Evolutionary conservation across 2,888 invertebrate species (phyloP), one percentile per base, ranked within the genome.

Genomic region (Papilio demoleus): DNA sequence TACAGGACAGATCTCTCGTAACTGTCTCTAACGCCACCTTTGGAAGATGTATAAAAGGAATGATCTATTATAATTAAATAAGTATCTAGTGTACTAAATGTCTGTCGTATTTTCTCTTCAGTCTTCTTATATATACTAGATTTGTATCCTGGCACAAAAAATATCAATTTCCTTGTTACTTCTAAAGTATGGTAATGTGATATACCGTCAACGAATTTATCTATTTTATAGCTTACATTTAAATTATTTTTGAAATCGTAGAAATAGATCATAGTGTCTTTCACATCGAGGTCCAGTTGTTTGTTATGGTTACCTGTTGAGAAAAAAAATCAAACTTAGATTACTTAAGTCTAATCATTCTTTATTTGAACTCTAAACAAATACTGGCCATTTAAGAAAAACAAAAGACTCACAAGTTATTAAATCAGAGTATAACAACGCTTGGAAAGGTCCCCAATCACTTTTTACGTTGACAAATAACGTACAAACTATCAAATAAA

Each of bases 51-150:
- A 24, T 71, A 71, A 1, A 36, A 17, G 0, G 69, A 69, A 67
- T 71, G 71, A 34, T 71, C 71, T 12, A 71, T 47, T 17, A 71
- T 68, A 38, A 67, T 70, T n/a, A 71, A 19, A 45, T 71, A 70
- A 24, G 65, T 61, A n/a, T 71, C 61, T n/a, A 67, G 47, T 24
- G 61, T 42, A 11, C 67, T 59, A 22, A 70, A 68, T 4, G 67
- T 65, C 19, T 67, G 40, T 5, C 67, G 60, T 19, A 71, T 65
- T 45, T 42, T 47, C 17, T 71, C 61, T 31, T 70, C 67, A 4
- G 67, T 71, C 31, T 67, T 65, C 19, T 59, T 61, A 38, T 59
- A 38, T 14, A 70, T 71, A 34, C 40, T 61, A 14, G 68, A 68
- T 62, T 68, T 68, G 53, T 68, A 70, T 12, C 70, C 70, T 8